Percentiles rank a stretch among this genome's conserved stretches.
Evolutionary conservation across 2,888 invertebrate genomes (phyloP).

Genomic region (Pteria penguin): DNA sequence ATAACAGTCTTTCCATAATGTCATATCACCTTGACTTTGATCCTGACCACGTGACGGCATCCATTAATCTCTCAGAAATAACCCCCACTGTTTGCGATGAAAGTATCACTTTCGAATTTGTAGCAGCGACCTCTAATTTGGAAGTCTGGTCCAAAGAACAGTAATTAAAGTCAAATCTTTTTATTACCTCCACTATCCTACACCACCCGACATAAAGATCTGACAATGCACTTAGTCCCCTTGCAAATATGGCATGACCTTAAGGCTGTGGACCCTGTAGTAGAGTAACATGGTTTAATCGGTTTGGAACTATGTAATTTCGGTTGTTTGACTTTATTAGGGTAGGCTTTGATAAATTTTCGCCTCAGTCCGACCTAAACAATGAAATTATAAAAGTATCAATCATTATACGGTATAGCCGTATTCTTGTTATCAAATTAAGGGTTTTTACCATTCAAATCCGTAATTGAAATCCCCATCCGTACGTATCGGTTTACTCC

Average conservation of each 20-base stretch:
- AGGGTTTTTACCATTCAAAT: neutral
- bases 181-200: neutral
- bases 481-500: slow-evolving; percentile 18
- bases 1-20: too few species aligned
- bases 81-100: too few species aligned
- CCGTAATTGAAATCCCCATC: neutral
- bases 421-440: slow-evolving; percentile 7
- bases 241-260: neutral
- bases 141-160: neutral
- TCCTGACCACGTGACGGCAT: too few species aligned
- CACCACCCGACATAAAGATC: neutral
- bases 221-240: neutral
- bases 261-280: neutral
- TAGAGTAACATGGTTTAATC: neutral
- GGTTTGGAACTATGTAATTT: neutral
- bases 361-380: slow-evolving; percentile 4
- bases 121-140: neutral
- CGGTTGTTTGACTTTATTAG: neutral
- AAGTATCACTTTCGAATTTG: neutral
- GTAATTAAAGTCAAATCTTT: neutral
- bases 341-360: neutral
- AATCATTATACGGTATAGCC: slow-evolving; percentile 6
- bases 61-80: too few species aligned
- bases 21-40: too few species aligned
- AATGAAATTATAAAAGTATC: slow-evolving; percentile 30